Conservation (phyloP, 2,113 vertebrate species). For the Cyanoliseus patagonus region DNA sequence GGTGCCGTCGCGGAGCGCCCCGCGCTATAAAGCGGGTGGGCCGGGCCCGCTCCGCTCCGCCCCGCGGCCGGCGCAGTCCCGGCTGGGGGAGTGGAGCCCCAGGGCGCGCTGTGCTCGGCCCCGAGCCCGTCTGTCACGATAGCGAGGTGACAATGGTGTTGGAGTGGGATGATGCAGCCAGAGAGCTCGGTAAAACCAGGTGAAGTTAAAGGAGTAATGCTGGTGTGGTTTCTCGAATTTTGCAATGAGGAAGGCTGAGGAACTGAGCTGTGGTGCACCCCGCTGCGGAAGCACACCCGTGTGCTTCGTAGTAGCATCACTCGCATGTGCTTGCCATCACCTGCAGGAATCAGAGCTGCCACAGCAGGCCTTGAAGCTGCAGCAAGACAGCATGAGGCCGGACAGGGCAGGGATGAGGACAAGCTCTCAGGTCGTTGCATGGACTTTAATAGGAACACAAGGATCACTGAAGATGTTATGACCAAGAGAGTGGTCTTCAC, state of each 20-base stretch:
- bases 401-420: neutral
- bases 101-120: neutral
- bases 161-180: fast-evolving
- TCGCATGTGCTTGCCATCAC: neutral
- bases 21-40: neutral
- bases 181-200: fast-evolving
- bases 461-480: neutral
- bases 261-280: neutral
- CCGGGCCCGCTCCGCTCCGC: neutral
- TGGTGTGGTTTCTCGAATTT: fast-evolving
- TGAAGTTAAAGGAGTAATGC: fast-evolving
- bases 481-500: neutral
- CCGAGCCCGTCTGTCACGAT: fast-evolving
- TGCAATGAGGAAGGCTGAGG: neutral
- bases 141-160: fast-evolving
- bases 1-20: no score
- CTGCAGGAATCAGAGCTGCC: neutral
- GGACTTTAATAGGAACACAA: fast-evolving
- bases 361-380: neutral
- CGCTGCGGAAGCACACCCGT: fast-evolving
- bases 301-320: fast-evolving
- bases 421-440: neutral
- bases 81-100: neutral
- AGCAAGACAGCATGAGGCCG: neutral
- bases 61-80: neutral